phyloP scores from a whole-genome alignment of 2,113 vertebrate species.

The Petrocephalus microphthalmus region DNA sequence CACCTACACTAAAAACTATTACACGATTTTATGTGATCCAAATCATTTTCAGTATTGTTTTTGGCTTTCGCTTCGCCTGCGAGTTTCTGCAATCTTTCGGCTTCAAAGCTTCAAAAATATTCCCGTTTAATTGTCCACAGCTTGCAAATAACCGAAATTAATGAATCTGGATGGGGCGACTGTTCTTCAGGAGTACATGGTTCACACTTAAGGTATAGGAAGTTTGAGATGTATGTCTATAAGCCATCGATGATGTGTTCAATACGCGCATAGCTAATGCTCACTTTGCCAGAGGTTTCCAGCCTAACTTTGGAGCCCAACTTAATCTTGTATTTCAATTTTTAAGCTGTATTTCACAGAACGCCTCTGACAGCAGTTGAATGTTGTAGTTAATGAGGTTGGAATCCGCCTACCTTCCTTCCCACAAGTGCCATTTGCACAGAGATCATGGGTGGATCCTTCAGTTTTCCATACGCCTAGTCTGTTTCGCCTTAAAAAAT shows the following conservation, averaged over 20 bases:
- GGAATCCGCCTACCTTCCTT: neutral
- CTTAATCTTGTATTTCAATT: no score
- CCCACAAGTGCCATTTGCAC: neutral
- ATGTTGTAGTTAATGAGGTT: neutral
- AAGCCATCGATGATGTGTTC: neutral
- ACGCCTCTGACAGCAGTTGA: neutral
- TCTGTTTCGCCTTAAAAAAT: conserved; percentile 3
- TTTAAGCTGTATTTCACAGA: neutral
- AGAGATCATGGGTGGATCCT: neutral
- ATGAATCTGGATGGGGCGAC: neutral
- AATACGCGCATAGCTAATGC: neutral
- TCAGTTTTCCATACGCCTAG: neutral
- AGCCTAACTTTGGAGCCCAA: neutral
- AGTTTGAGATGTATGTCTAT: neutral
- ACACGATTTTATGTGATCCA: neutral
- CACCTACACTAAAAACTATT: neutral
- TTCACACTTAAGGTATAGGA: neutral
- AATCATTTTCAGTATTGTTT: neutral
- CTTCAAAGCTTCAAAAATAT: neutral
- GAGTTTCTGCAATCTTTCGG: neutral
- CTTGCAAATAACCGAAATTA: neutral
- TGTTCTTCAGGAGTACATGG: neutral
- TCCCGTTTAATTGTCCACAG: neutral
- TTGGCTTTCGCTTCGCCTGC: neutral
- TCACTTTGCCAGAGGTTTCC: neutral